phyloP scores from a whole-genome alignment of 2,113 vertebrate species.

The Callithrix jacchus region DNA sequence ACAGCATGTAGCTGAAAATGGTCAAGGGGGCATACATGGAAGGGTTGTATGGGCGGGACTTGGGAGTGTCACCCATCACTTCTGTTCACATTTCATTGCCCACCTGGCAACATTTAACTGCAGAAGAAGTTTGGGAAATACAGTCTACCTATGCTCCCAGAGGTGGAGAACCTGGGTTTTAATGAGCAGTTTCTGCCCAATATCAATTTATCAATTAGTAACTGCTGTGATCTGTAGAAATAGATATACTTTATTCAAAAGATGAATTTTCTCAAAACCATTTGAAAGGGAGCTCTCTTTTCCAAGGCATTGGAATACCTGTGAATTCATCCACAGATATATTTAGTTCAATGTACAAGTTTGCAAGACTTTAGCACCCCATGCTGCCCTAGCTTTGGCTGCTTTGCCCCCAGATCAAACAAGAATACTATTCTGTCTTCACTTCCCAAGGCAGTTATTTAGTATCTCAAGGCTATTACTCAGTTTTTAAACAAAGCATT shows the following conservation, averaged over 20 bases:
- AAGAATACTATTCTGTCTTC: neutral
- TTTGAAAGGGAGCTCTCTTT: neutral
- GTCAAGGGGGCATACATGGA: neutral
- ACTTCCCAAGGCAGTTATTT: slow-evolving; percentile 8
- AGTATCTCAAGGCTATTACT: neutral
- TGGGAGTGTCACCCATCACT: neutral
- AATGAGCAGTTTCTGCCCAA: neutral
- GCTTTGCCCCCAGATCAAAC: neutral
- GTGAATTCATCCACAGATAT: slow-evolving; percentile 18
- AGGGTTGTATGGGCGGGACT: neutral
- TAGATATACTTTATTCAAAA: slow-evolving; percentile 2
- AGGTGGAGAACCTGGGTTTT: neutral
- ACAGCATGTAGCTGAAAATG: neutral
- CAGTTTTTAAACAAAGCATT: slow-evolving; percentile 31
- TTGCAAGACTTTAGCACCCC: neutral
- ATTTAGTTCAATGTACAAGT: slow-evolving; percentile 30
- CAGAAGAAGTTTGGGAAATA: neutral
- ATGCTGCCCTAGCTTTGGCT: neutral
- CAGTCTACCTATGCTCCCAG: neutral
- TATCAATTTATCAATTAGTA: neutral
- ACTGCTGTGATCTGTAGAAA: neutral
- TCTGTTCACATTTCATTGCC: neutral
- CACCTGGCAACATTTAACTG: neutral
- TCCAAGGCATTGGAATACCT: neutral
- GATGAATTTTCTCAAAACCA: slow-evolving; percentile 31